phyloP scores from a whole-genome alignment of 2,113 vertebrate species.

The Xiphophorus hellerii region DNA sequence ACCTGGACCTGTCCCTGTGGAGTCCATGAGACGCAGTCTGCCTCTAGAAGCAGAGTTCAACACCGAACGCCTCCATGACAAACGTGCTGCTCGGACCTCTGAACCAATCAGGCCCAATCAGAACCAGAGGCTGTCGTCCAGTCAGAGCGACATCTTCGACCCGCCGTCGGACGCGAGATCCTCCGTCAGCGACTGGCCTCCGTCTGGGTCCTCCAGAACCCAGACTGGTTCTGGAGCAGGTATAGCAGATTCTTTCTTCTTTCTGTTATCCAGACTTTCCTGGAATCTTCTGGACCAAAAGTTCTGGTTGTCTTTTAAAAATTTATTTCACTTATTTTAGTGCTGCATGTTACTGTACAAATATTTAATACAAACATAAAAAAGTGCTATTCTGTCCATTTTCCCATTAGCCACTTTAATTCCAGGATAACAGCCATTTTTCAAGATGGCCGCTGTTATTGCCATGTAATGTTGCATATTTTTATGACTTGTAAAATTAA shows the following conservation, averaged over 20 bases:
- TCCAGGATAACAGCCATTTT: too few relatives aligned
- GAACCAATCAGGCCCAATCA: not conserved
- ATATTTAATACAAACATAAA: too few relatives aligned
- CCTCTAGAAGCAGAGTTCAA: conserved; percentile 6
- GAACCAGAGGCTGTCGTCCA: conserved; percentile 14
- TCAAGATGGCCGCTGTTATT: too few relatives aligned
- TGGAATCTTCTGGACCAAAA: not conserved
- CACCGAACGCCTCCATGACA: not conserved
- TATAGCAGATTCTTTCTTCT: not conserved
- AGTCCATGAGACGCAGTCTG: conserved; percentile 29
- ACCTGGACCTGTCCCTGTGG: not conserved
- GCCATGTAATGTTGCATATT: too few relatives aligned
- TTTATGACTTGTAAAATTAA: too few relatives aligned
- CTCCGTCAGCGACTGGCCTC: conserved; percentile 16
- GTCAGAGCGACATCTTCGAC: conserved; percentile 35
- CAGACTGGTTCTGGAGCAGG: conserved; percentile 7
- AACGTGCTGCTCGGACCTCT: not conserved
- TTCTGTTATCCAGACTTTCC: not conserved
- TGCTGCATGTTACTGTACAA: too few relatives aligned
- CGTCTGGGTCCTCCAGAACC: conserved; percentile 17
- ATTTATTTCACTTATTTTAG: too few relatives aligned
- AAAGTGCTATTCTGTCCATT: too few relatives aligned
- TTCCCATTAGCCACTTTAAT: too few relatives aligned
- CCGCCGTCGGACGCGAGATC: not conserved
- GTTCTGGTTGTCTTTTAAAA: not conserved